Conservation (phyloP, 2,888 invertebrate genomes). For the Hirtodrosophila cameraria region DNA sequence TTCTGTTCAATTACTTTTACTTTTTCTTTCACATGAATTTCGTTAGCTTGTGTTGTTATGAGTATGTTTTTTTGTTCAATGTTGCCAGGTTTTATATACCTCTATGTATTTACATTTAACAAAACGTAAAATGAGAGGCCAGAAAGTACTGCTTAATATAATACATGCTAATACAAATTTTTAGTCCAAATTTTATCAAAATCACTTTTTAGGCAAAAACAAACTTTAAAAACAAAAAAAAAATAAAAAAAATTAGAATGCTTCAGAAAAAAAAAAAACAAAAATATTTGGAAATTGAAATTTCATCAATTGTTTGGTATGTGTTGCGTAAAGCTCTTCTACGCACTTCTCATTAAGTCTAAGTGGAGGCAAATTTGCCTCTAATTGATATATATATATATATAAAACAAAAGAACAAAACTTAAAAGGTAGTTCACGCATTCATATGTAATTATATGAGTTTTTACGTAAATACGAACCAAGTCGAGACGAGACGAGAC, state of each 20-base stretch:
- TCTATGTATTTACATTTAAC: constrained; percentile 18
- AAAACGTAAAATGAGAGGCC: constrained; percentile 38
- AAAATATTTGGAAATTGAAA: not conserved
- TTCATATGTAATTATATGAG: constrained; percentile 1
- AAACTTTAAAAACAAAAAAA: constrained; percentile 35
- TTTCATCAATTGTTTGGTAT: constrained; percentile 18
- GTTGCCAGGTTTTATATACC: constrained; percentile 46
- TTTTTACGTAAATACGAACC: not conserved
- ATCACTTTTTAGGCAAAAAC: constrained; percentile 65
- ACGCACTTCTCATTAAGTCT: constrained; percentile 14
- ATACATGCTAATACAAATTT: constrained; percentile 81
- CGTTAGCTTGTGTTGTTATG: constrained; percentile 41
- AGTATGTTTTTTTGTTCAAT: constrained; percentile 18
- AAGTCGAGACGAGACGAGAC: not conserved
- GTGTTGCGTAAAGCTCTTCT: constrained; percentile 6
- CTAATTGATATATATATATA: not conserved
- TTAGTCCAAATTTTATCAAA: constrained; percentile 81
- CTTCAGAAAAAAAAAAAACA: constrained; percentile 22
- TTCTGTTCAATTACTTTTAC: constrained; percentile 7
- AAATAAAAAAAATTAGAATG: constrained; percentile 41
- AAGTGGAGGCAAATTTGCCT: constrained; percentile 1
- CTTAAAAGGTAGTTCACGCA: not conserved
- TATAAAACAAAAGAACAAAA: not conserved
- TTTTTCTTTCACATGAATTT: constrained; percentile 1
- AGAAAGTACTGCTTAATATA: constrained; percentile 30